Percentiles rank a stretch among this genome's conserved stretches.
These are phyloP conservation scores for Aramus guarauna DNA, from an alignment of 2,113 vertebrate species.

Conservation along the genomic window DNA sequence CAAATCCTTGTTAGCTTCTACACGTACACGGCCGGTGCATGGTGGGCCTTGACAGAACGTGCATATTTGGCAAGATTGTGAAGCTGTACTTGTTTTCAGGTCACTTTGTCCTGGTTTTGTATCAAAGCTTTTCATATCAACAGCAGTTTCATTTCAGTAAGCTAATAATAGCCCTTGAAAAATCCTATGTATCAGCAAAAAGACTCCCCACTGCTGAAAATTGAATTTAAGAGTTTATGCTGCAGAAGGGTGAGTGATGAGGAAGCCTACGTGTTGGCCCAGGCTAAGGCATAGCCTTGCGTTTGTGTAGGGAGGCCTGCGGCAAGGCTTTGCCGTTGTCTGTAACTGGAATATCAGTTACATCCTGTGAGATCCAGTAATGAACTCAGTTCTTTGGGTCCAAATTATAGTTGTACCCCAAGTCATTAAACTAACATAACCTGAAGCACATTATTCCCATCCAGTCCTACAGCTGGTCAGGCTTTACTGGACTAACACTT, in stretches of 20 bases:
- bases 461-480: background rate
- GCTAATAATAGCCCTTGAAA: constrained; percentile 24
- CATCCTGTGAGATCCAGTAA: background rate
- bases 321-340: background rate
- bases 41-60: background rate
- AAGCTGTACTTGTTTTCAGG: background rate
- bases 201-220: background rate
- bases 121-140: constrained; percentile 12
- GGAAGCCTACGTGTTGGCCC: rapidly evolving
- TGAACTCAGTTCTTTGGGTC: background rate
- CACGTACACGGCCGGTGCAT: rapidly evolving
- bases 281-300: background rate
- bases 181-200: background rate
- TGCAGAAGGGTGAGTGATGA: background rate
- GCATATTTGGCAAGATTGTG: background rate
- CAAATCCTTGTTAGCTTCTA: background rate
- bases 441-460: background rate
- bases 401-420: background rate
- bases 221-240: background rate
- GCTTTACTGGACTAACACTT: background rate
- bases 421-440: background rate
- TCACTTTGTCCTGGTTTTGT: constrained; percentile 28
- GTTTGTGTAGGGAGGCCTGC: background rate
- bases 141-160: constrained; percentile 15
- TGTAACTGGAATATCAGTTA: background rate